Evolutionary conservation across 2,113 vertebrate species (phyloP).

Genomic region (Prochilodus magdalenae): DNA sequence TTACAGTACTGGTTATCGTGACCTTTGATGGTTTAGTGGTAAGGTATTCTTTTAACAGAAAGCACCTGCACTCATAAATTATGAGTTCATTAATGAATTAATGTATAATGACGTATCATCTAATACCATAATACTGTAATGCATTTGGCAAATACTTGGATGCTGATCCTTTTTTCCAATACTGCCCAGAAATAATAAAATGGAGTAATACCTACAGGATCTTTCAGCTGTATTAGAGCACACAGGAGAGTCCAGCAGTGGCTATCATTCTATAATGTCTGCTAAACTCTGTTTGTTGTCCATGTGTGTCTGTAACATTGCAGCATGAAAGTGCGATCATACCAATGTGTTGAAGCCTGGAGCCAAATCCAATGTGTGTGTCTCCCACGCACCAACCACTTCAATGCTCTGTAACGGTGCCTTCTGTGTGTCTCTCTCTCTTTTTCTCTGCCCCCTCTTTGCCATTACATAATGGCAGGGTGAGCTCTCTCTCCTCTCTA

Average conservation of each 20-base stretch:
- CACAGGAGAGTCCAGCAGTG: background rate
- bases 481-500: constrained; percentile 10
- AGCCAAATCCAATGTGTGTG: background rate
- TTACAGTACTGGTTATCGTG: too few species aligned
- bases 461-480: constrained; percentile 28
- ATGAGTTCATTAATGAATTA: background rate
- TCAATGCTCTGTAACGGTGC: background rate
- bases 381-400: background rate
- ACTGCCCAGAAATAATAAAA: too few species aligned
- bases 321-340: background rate
- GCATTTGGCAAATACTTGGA: too few species aligned
- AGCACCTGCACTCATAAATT: background rate
- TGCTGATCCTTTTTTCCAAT: too few species aligned
- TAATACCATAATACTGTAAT: background rate
- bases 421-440: background rate
- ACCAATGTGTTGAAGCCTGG: background rate
- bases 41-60: background rate
- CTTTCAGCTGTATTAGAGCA: background rate
- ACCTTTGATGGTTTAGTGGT: background rate
- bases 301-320: background rate
- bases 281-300: background rate
- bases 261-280: background rate
- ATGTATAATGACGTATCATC: background rate
- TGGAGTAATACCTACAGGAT: background rate
- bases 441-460: background rate